These are phyloP conservation scores for Serranus cabrilla DNA, from an alignment of 2,797 vertebrate genomes.

Conservation along the genomic window DNA sequence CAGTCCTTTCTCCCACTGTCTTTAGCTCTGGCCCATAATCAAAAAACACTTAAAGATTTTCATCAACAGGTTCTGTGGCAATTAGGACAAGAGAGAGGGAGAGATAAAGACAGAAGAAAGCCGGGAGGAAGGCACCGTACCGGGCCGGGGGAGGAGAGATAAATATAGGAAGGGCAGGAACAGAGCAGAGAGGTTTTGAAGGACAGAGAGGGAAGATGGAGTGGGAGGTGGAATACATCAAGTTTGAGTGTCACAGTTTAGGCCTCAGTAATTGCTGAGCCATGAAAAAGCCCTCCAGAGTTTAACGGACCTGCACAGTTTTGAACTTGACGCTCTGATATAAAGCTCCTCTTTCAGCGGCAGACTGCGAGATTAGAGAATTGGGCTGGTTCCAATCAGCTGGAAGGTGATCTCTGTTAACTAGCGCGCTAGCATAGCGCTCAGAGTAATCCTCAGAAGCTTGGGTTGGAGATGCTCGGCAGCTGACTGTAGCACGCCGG, in stretches of 20 bases:
- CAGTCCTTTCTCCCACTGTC: slow-evolving; percentile 53
- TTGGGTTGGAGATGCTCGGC: slow-evolving; percentile 23
- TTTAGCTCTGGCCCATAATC: slow-evolving; percentile 60
- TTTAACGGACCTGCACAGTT: slow-evolving; percentile 52
- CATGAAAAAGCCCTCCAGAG: slow-evolving; percentile 63
- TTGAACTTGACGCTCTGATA: slow-evolving; percentile 45
- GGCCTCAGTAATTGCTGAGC: slow-evolving; percentile 61
- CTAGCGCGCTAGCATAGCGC: neutral
- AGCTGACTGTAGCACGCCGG: slow-evolving; percentile 9
- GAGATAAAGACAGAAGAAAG: slow-evolving; percentile 28
- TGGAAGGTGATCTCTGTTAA: slow-evolving; percentile 46
- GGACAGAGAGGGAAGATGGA: slow-evolving; percentile 54
- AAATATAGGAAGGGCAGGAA: slow-evolving; percentile 58
- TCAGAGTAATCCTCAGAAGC: slow-evolving; percentile 15
- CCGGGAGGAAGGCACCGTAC: slow-evolving; percentile 28
- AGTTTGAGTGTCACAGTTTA: slow-evolving; percentile 63
- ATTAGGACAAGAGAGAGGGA: slow-evolving; percentile 47
- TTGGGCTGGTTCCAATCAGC: slow-evolving; percentile 40
- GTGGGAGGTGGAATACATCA: slow-evolving; percentile 70
- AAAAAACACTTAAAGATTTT: slow-evolving; percentile 72
- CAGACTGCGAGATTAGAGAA: slow-evolving; percentile 26
- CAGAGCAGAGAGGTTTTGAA: slow-evolving; percentile 62
- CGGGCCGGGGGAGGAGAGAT: slow-evolving; percentile 34
- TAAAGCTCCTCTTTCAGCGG: slow-evolving; percentile 22
- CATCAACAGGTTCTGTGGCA: slow-evolving; percentile 72